A percentile compares a stretch with the other conserved stretches of the same genome.
phyloP scores from a whole-genome alignment of 2,113 vertebrate genomes.

The Prinia subflava region DNA sequence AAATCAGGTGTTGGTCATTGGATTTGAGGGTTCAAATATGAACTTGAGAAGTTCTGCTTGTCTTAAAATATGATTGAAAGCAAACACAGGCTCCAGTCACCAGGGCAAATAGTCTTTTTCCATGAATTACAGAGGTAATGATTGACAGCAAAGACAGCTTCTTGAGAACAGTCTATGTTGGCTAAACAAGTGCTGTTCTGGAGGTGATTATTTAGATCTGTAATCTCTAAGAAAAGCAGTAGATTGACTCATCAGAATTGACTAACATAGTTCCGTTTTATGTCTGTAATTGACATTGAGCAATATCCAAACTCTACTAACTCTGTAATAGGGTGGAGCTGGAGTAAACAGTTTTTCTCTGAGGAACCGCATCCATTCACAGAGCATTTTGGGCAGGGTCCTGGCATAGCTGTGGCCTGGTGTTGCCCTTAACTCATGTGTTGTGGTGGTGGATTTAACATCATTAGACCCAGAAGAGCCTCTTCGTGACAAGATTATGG shows the following conservation, averaged over 20 bases:
- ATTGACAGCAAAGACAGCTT: neutral
- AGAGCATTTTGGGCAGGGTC: neutral
- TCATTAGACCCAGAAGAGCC: neutral
- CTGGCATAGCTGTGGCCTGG: neutral
- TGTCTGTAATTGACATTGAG: slow-evolving; percentile 34
- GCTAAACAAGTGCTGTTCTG: neutral
- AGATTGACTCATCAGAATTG: slow-evolving; percentile 46
- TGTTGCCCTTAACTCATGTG: neutral
- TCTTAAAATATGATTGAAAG: neutral
- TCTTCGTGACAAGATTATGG: neutral
- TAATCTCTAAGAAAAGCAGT: slow-evolving; percentile 42
- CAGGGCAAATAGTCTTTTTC: neutral
- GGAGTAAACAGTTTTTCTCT: neutral
- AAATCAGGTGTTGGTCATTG: neutral
- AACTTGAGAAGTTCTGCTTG: neutral
- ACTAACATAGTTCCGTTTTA: slow-evolving; percentile 41
- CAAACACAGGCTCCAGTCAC: neutral
- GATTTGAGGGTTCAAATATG: neutral
- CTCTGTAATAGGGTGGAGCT: slow-evolving; percentile 42
- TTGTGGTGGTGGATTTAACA: neutral
- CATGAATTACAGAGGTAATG: neutral
- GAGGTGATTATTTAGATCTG: neutral
- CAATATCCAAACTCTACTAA: neutral
- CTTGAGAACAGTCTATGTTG: neutral
- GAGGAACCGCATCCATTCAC: neutral